These are phyloP conservation scores for Heliconius erato DNA, from an alignment of 2,888 invertebrate species.

Conservation along the genomic window DNA sequence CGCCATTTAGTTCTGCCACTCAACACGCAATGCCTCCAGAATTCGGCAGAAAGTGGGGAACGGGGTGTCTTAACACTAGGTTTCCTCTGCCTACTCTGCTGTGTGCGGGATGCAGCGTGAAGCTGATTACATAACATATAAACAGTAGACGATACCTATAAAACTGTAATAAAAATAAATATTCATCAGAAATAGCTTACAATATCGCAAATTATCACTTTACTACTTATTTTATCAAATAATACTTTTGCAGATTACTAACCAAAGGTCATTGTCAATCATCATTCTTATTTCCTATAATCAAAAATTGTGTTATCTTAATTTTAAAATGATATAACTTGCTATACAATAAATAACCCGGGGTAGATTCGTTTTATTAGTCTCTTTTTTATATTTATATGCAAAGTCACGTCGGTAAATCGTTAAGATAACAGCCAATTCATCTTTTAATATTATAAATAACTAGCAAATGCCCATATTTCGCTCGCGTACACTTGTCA, in stretches of 20 bases:
- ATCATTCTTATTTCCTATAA: not conserved
- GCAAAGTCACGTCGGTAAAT: not conserved
- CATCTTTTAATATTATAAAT: not conserved
- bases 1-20: too few species aligned
- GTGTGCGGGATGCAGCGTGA: too few species aligned
- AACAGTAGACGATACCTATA: too few species aligned
- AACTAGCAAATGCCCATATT: not conserved
- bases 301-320: not conserved
- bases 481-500: not conserved
- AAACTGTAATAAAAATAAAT: not conserved
- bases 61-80: too few species aligned
- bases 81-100: too few species aligned
- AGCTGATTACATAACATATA: too few species aligned
- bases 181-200: not conserved
- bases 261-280: conserved; percentile 57
- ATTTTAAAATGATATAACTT: not conserved
- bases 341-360: not conserved
- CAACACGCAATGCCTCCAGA: too few species aligned
- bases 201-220: too few species aligned
- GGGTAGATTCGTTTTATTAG: conserved; percentile 2
- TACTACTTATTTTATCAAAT: too few species aligned
- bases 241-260: not conserved
- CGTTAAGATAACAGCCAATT: not conserved
- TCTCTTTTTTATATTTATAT: conserved; percentile 3
- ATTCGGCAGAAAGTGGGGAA: too few species aligned